Evolutionary conservation across 2,888 invertebrate genomes (phyloP), one percentile per base, ranked within the genome.

Genomic region (Hirtodrosophila trivittata): DNA sequence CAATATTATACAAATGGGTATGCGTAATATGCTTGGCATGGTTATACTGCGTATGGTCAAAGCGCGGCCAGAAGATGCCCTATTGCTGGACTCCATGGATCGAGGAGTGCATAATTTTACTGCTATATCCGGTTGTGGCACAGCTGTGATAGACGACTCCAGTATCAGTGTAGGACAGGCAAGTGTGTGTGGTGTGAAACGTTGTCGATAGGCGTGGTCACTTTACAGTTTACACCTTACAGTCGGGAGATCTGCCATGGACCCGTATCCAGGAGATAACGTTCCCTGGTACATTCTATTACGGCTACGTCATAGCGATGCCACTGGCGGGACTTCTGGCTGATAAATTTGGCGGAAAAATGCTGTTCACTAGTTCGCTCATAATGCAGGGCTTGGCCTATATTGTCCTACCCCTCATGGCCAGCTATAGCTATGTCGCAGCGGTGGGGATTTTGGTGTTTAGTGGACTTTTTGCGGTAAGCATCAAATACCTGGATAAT

Each of bases 21-120:
- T 92, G 84, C 89, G 92, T 6, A 91, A 92, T 52, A 92, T 92
- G 77, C 88, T 93, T 33, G 92, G 92, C 68, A 91, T 93, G 64
- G 91, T 92, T 3, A 91, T 93, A 42, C 90, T 93, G 2, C 92
- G 92, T 73, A 93, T 93, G 93, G 92, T 92, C 10, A 91, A 91
- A 60, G 84, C 88, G 3, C 89, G 89, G 2, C 51, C 49, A n/a
- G 69, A 59, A 35, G 72, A 80, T 32, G 50, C 10, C 0, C 4
- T 54, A 3, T 9, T 54, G 4, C 9, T 42, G 13, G 5, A 13
- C 1, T 14, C 41, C 0, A 12, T 12, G 2, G 3, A 25, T 3
- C n/a, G 45, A 35, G 0, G 2, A 38, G 21, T 13, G 4, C 25
- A 13, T 3, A 62, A 59, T 30, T 10, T 26, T 1, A 37, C 38